Percentiles rank a stretch among this genome's conserved stretches.
Evolutionary conservation across 1,140 invertebrate genomes (phyloP).

Genomic region (Drosophila micromelanica): DNA sequence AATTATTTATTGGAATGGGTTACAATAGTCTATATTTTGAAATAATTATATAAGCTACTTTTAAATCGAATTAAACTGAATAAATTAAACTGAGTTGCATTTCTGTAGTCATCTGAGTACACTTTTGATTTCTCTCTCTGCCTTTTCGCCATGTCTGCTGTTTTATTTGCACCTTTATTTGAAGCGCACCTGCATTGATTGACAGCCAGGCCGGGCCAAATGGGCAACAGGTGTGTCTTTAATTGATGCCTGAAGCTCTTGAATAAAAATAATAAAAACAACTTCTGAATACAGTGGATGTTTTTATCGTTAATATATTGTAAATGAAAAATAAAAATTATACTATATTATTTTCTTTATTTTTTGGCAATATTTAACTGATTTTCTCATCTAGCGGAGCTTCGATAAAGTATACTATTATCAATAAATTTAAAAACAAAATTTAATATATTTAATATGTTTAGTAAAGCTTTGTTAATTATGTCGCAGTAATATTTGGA

Average conservation of each 20-base stretch:
- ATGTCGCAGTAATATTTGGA: conserved; percentile 11
- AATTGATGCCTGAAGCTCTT: conserved; percentile 38
- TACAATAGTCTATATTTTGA: neutral
- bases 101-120: neutral
- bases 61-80: neutral
- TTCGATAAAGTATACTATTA: too few relatives aligned
- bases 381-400: too few relatives aligned
- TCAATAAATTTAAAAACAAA: too few relatives aligned
- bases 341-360: neutral
- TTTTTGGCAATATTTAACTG: neutral
- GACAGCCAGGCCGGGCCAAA: neutral
- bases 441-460: too few relatives aligned
- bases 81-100: too few relatives aligned
- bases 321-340: too few relatives aligned
- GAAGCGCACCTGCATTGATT: conserved; percentile 36
- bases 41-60: neutral
- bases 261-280: neutral
- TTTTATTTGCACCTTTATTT: neutral
- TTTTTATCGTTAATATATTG: neutral
- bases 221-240: conserved; percentile 58
- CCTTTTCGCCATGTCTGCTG: neutral
- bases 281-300: neutral
- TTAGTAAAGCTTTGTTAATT: too few relatives aligned
- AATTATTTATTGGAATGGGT: conserved; percentile 20
- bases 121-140: neutral